These are phyloP conservation scores for Sylvietta virens DNA, from an alignment of 2,113 vertebrate species.

Conservation along the genomic window DNA sequence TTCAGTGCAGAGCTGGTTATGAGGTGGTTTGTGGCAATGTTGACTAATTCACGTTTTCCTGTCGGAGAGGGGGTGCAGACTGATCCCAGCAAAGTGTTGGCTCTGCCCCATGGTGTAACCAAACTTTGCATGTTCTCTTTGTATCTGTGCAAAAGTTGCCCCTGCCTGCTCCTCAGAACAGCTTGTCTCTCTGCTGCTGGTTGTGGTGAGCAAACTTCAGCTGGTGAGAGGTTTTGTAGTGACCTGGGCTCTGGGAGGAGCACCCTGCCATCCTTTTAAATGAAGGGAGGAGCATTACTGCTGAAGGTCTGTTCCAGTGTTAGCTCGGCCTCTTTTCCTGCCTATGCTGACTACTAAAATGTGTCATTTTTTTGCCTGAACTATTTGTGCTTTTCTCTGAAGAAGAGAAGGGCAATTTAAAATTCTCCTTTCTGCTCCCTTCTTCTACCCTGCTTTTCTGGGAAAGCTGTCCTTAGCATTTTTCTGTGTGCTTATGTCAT, in stretches of 20 bases:
- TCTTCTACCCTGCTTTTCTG: neutral
- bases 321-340: neutral
- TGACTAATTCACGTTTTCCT: neutral
- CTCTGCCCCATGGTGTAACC: neutral
- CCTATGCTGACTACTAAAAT: neutral
- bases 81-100: neutral
- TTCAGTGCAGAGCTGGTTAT: neutral
- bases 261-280: neutral
- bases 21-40: neutral
- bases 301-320: neutral
- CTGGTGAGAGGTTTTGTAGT: neutral
- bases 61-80: rapidly evolving
- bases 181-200: neutral
- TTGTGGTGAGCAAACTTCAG: neutral
- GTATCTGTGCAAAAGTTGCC: rapidly evolving
- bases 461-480: neutral
- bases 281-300: neutral
- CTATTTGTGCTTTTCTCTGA: neutral
- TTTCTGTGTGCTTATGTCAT: neutral
- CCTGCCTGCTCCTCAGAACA: neutral
- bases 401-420: neutral
- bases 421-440: neutral
- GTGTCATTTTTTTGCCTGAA: neutral
- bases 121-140: neutral
- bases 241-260: neutral